Conservation (phyloP, 2,888 invertebrate species). For the Sarcophaga variegata region DNA sequence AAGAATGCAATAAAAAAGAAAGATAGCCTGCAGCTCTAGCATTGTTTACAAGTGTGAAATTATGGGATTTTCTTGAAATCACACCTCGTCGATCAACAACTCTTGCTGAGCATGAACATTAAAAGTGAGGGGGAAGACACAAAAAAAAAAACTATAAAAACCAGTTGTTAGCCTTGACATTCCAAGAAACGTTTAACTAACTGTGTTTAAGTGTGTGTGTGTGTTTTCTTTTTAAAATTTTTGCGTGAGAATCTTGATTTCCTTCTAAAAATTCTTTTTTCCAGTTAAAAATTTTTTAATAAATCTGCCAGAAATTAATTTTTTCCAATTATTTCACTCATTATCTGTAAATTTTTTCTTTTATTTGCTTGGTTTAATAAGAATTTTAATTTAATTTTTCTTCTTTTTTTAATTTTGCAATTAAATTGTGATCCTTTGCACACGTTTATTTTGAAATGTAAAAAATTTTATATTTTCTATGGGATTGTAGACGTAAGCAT, state of each 20-base stretch:
- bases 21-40: constrained; percentile 47
- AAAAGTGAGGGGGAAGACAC: not conserved
- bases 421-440: constrained; percentile 55
- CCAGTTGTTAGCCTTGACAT: constrained; percentile 35
- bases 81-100: constrained; percentile 46
- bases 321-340: too few species aligned
- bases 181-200: constrained; percentile 36
- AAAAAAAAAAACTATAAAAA: not conserved
- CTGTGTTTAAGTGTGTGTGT: not conserved
- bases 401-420: not conserved
- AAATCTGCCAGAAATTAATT: not conserved
- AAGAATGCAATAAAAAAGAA: too few species aligned
- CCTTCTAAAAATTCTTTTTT: not conserved
- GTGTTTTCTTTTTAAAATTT: not conserved
- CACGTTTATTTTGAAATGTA: constrained; percentile 25
- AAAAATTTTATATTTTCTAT: not conserved
- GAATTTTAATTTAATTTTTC: constrained; percentile 23
- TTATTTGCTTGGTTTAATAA: constrained; percentile 7
- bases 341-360: not conserved
- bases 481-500: constrained; percentile 29
- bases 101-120: constrained; percentile 11
- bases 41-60: constrained; percentile 70
- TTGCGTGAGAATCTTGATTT: constrained; percentile 58
- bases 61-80: constrained; percentile 65
- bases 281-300: not conserved